phyloP scores from a whole-genome alignment of 2,888 invertebrate genomes.

The Hofmannophila pseudospretella region DNA sequence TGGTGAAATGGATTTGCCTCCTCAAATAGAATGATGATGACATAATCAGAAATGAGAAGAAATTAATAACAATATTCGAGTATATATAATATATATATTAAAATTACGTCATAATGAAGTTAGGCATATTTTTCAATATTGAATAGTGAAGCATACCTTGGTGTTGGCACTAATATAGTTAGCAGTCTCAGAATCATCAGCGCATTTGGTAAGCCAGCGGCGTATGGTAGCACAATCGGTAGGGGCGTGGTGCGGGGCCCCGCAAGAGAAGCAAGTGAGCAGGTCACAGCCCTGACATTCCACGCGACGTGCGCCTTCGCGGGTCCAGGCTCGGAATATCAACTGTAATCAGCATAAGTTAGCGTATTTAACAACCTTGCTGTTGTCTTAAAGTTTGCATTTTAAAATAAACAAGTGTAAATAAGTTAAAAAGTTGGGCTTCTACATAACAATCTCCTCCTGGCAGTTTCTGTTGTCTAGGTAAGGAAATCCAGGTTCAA shows the following conservation, averaged over 20 bases:
- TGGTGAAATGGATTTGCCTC: not conserved
- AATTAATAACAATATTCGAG: too few species aligned
- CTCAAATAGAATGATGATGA: not conserved
- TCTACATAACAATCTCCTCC: too few species aligned
- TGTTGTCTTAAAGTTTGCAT: too few species aligned
- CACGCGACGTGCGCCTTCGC: constrained; percentile 85
- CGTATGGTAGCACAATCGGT: constrained; percentile 97
- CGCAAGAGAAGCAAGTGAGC: constrained; percentile 96
- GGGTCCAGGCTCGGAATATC: constrained; percentile 91
- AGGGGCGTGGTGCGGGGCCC: constrained; percentile 98
- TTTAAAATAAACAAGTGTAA: too few species aligned
- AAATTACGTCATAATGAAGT: too few species aligned
- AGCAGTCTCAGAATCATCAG: constrained; percentile 99
- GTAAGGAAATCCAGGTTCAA: too few species aligned
- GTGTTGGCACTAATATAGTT: constrained; percentile 99
- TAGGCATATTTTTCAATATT: too few species aligned
- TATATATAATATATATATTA: too few species aligned
- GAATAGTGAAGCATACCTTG: constrained; percentile 84
- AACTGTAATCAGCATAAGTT: too few species aligned
- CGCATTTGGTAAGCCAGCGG: constrained; percentile 99
- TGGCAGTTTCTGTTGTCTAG: too few species aligned
- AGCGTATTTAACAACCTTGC: too few species aligned
- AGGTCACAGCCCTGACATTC: constrained; percentile 93
- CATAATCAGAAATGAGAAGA: not conserved
- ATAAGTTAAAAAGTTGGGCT: too few species aligned